Conservation (phyloP, 2,113 vertebrate species). For the Verasper variegatus region DNA sequence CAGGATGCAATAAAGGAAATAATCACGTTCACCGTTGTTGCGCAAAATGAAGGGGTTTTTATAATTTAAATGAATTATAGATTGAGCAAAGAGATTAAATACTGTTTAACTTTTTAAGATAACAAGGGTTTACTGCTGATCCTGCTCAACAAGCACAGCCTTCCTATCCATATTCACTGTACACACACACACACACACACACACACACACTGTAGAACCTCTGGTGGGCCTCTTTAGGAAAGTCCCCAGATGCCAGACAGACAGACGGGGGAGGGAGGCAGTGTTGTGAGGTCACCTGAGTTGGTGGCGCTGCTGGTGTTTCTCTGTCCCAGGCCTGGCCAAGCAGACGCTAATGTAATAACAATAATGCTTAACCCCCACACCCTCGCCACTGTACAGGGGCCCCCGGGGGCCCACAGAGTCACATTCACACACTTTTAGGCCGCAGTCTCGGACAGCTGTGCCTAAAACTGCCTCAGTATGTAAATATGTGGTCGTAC, state of each 20-base stretch:
- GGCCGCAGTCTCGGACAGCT: slow-evolving; percentile 1
- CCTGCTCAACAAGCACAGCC: slow-evolving; percentile 4
- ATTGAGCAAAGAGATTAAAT: slow-evolving; percentile 6
- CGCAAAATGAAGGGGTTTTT: neutral
- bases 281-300: slow-evolving; percentile 74
- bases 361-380: slow-evolving; percentile 42
- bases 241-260: slow-evolving; percentile 77
- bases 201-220: slow-evolving; percentile 55
- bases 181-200: slow-evolving; percentile 42
- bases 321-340: slow-evolving; percentile 32
- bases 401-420: slow-evolving; percentile 9
- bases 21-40: neutral
- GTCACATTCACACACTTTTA: neutral
- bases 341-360: slow-evolving; percentile 41
- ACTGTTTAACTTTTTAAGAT: slow-evolving; percentile 11
- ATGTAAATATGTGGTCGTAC: slow-evolving; percentile 13
- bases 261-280: slow-evolving; percentile 60
- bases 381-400: slow-evolving; percentile 1
- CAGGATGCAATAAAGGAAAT: slow-evolving; percentile 12
- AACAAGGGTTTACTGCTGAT: slow-evolving; percentile 19
- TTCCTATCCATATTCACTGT: slow-evolving; percentile 32
- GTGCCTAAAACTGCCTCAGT: neutral
- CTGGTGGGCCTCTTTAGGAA: slow-evolving; percentile 75
- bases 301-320: slow-evolving; percentile 63
- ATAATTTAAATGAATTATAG: slow-evolving; percentile 1